Base-by-base conservation (phyloP, 1,140 invertebrate species). In the Leguminivora glycinivorella region DNA sequence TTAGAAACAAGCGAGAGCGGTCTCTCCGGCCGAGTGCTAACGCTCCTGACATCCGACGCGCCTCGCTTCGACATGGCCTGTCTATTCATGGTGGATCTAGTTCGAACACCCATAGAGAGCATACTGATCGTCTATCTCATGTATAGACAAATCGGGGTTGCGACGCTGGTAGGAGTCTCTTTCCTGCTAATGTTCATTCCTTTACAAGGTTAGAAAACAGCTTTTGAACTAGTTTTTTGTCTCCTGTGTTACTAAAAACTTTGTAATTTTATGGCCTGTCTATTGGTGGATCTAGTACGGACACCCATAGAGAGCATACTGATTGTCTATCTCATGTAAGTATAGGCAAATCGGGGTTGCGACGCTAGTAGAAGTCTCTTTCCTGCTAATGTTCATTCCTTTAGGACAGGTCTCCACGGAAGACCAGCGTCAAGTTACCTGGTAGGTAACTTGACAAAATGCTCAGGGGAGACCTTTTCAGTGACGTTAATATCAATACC, bases 31-130 rank as follows among this genome's bases (percentile, higher is more conserved):
- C 96, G 97, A 83, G 96, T 97, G 67, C 95, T 98, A 0, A 98
- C 98, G 86, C 92, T 98, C 0, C 86, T 98, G 67, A 97, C 97
- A 1, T 98, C 98, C 71, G 97, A 98, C 80, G 94, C 95, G 9
- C 95, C 94, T 24, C 87, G 95, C 24, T 96, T 96, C 75, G 95
- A 96, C 83, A 90, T 94, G 63, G 94, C 94, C 0, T 90, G 94
- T 0, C 90, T 94, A 70, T 94, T 95, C 81, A 75, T 96, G 7
- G 93, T 95, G 77, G 95, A 95, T 72, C 80, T 96, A 0, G 94
- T 95, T 91, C 92, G 95, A 31, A 96, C 95, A 0, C 97, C 97
- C 0, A 80, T 97, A 0, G 96, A 98, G 85, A 95, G 96, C 0
- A 87, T 95, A 0, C 91, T 96, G 14, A 93, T 96, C 5, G 93